Evolutionary conservation across 2,113 vertebrate genomes (phyloP), one percentile per base, ranked within the genome.

Genomic region (Sinocyclocheilus grahami): DNA sequence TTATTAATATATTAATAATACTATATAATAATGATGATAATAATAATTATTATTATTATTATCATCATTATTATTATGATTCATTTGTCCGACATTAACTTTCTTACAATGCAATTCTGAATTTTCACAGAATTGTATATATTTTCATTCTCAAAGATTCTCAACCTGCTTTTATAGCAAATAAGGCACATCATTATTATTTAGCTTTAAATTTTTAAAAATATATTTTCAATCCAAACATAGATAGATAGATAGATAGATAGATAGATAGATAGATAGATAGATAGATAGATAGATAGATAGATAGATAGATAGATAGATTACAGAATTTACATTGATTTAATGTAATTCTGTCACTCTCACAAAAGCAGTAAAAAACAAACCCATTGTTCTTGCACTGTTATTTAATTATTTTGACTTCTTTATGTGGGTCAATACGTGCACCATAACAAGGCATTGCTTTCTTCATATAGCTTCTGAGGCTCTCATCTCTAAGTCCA

Each of bases 401-500:
- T 30, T 4, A 4, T 22, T 4, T 81, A 10, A 10, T 5, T 1
- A 7, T 79, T 62, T 82, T 78, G 1, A 65, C 13, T 22, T 22
- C 24, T 77, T 86, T 89, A 22, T 63, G 71, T n/a, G 51, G 62
- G 5, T 18, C 51, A 71, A 77, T 12, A 22, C 5, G 22, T 24
- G 46, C 9, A 27, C 81, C 86, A 63, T 55, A 90, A 88, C 87
- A 91, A 77, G 87, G 60, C 5, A 94, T 39, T 0, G 33, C 85
- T 83, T 87, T 92, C 27, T 42, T 12, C 12, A 95, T 89, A 85
- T 90, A 84, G 22, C 8, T 78, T 13, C 90, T 90, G 6, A 95
- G 89, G 24, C 24, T 90, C 86, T 93, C 88, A 75, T 95, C 95
- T 63, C 95, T 89, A 8, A 94, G 90, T 63, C 95, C 94, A 0